These are phyloP conservation scores for Chromobotia macracanthus DNA, from an alignment of 2,797 vertebrate species.

Conservation along the genomic window DNA sequence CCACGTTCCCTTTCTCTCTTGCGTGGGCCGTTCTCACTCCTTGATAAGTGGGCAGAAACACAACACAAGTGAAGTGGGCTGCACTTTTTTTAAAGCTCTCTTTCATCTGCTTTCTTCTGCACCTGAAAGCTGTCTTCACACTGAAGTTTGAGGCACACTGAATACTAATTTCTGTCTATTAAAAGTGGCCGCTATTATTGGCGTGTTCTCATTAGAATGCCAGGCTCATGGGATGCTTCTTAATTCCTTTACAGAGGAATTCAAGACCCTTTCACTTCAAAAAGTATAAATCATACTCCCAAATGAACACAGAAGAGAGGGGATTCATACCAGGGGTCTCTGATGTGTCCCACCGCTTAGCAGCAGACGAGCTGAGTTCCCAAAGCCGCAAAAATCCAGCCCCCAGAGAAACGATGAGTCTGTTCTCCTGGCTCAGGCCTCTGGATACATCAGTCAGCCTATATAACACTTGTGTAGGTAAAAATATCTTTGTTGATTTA, in stretches of 20 bases:
- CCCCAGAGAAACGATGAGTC: constrained; percentile 70
- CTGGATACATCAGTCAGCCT: constrained; percentile 39
- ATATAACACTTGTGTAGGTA: neutral
- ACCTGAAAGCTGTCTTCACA: constrained; percentile 86
- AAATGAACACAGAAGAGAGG: constrained; percentile 78
- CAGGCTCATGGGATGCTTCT: constrained; percentile 80
- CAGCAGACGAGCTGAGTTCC: constrained; percentile 72
- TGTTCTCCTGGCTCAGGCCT: constrained; percentile 66
- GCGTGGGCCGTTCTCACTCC: constrained; percentile 73
- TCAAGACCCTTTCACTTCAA: constrained; percentile 86
- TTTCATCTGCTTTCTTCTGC: constrained; percentile 84
- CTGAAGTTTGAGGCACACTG: constrained; percentile 82
- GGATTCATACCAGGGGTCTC: constrained; percentile 73
- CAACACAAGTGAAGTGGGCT: constrained; percentile 76
- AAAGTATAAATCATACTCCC: constrained; percentile 89
- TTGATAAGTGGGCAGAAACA: constrained; percentile 82
- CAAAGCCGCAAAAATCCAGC: constrained; percentile 76
- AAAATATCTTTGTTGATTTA: neutral
- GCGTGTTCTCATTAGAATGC: constrained; percentile 86
- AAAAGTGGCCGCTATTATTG: constrained; percentile 82
- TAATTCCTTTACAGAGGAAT: constrained; percentile 86
- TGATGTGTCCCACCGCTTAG: constrained; percentile 80
- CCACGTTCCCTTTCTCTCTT: constrained; percentile 61
- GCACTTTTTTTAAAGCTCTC: constrained; percentile 79
- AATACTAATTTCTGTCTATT: constrained; percentile 87